Evolutionary conservation across 2,888 invertebrate genomes (phyloP).

Genomic region (Schizaphis graminum): DNA sequence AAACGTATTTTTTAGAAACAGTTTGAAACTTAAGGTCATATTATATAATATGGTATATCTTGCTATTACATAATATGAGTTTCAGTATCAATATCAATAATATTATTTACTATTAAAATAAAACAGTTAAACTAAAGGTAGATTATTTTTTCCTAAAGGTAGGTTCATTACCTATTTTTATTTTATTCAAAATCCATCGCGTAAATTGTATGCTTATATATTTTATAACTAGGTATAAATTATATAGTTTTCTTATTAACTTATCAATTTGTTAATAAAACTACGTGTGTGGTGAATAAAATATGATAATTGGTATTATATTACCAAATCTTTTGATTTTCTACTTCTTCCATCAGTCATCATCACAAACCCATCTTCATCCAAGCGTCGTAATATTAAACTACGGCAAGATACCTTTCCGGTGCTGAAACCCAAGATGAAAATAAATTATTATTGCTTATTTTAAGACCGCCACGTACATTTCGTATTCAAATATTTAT

Average conservation of each 20-base stretch:
- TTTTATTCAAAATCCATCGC: not conserved
- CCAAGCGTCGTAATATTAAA: conserved; percentile 71
- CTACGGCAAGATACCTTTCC: conserved; percentile 71
- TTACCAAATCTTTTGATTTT: conserved; percentile 73
- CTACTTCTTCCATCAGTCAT: conserved; percentile 72
- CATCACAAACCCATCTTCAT: conserved; percentile 73
- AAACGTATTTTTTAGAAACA: not conserved
- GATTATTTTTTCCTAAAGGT: not conserved
- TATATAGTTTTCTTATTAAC: not conserved
- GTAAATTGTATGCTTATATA: not conserved
- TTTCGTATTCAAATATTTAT: not conserved
- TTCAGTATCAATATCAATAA: not conserved
- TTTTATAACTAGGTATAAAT: not conserved
- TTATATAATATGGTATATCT: not conserved
- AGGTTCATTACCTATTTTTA: not conserved
- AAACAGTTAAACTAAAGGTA: not conserved
- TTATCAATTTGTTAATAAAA: not conserved
- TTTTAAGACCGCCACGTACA: not conserved
- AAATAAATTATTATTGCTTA: not conserved
- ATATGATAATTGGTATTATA: conserved; percentile 55
- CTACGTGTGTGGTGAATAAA: not conserved
- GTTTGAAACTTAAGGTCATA: not conserved
- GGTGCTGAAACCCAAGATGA: conserved; percentile 70
- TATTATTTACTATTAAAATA: not conserved
- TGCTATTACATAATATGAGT: not conserved